Evolutionary conservation across 1,140 invertebrate genomes (phyloP).

Genomic region (Tachypleus tridentatus): DNA sequence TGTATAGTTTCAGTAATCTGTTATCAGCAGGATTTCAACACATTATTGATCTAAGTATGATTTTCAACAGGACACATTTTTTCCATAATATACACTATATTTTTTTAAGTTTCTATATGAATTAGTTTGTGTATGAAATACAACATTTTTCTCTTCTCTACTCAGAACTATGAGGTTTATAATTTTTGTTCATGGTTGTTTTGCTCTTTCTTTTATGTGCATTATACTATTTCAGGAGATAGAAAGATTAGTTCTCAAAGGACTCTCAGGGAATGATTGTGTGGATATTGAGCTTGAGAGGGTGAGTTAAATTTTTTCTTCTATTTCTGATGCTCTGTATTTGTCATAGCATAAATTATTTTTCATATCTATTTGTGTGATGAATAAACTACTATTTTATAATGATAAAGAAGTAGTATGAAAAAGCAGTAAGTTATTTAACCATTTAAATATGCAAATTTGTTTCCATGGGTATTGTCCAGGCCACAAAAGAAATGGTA

Average conservation of each 20-base stretch:
- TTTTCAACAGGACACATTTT: slow-evolving; percentile 10
- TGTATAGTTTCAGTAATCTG: too few relatives aligned
- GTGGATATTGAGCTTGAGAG: slow-evolving; percentile 19
- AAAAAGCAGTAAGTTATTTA: not conserved
- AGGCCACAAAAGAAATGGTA: too few relatives aligned
- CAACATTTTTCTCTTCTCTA: not conserved
- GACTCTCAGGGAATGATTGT: slow-evolving; percentile 22
- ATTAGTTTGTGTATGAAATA: not conserved
- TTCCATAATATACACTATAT: not conserved
- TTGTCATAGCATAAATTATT: not conserved
- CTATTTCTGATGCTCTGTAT: not conserved
- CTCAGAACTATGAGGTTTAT: not conserved
- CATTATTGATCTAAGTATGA: too few relatives aligned
- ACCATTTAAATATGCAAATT: not conserved
- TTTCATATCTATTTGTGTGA: too few relatives aligned
- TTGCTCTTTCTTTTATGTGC: too few relatives aligned
- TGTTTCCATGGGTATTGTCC: not conserved
- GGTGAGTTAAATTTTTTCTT: not conserved
- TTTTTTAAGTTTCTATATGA: not conserved
- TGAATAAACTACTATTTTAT: not conserved
- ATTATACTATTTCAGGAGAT: slow-evolving; percentile 42
- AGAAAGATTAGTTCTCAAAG: slow-evolving; percentile 52
- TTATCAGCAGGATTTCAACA: too few relatives aligned
- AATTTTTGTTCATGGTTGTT: not conserved
- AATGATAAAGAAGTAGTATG: not conserved